Evolutionary conservation across 2,888 invertebrate species (phyloP).

Genomic region (Lasioglossum malachurum): DNA sequence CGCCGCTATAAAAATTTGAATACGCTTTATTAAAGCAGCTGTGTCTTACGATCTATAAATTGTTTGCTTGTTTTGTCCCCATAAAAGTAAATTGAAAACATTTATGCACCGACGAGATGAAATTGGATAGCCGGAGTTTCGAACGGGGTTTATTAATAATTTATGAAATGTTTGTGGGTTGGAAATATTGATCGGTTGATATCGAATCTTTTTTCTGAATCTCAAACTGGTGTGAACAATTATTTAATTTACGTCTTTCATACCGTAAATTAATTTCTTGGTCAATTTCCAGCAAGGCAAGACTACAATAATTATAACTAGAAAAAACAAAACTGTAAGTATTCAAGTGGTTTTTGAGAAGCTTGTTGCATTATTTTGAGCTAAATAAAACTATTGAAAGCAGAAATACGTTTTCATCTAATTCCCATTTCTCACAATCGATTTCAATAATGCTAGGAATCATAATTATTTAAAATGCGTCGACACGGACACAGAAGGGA

Average conservation of each 20-base stretch:
- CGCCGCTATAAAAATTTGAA: background rate
- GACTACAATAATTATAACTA: too few relatives aligned
- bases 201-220: too few relatives aligned
- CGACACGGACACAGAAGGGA: background rate
- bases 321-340: too few relatives aligned
- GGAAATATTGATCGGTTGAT: background rate
- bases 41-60: background rate
- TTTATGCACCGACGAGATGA: background rate
- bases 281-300: too few relatives aligned
- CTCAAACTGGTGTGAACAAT: too few relatives aligned
- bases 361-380: background rate
- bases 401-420: background rate
- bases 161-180: background rate
- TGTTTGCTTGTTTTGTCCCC: background rate
- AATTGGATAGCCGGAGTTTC: background rate
- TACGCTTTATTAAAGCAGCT: constrained; percentile 1
- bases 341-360: background rate
- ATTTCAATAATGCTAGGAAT: too few relatives aligned
- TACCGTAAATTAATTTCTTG: too few relatives aligned
- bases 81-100: background rate
- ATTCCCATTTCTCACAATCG: background rate
- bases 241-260: too few relatives aligned
- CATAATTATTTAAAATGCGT: background rate
- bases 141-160: background rate
- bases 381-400: background rate